phyloP scores from a whole-genome alignment of 2,888 invertebrate genomes.

The Alcis repandata region DNA sequence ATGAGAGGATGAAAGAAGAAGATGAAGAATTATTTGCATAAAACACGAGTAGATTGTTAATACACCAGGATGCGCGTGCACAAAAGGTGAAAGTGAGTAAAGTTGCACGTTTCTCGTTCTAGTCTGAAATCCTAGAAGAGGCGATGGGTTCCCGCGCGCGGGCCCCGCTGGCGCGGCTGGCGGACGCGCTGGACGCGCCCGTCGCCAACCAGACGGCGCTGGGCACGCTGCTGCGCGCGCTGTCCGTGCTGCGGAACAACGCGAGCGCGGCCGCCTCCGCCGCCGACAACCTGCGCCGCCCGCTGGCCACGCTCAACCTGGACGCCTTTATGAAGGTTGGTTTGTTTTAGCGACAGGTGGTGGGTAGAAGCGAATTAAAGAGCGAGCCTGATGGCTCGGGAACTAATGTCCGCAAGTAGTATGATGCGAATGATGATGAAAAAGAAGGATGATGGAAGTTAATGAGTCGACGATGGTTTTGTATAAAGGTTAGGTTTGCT shows the following conservation, averaged over 20 bases:
- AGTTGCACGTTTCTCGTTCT: constrained; percentile 46
- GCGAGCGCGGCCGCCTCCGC: constrained; percentile 91
- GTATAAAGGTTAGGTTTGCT: too few species aligned
- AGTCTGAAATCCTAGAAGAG: constrained; percentile 92
- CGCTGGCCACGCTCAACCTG: constrained; percentile 90
- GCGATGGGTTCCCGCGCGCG: constrained; percentile 91
- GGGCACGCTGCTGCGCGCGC: constrained; percentile 89
- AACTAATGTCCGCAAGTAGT: too few species aligned
- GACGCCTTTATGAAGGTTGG: constrained; percentile 83
- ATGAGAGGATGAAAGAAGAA: too few species aligned
- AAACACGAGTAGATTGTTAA: too few species aligned
- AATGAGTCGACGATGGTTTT: too few species aligned
- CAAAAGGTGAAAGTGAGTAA: neutral
- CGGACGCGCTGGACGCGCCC: constrained; percentile 92
- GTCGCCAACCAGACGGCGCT: constrained; percentile 92
- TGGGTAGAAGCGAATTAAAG: neutral
- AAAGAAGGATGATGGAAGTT: too few species aligned
- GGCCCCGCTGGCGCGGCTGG: constrained; percentile 89
- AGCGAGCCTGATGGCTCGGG: neutral
- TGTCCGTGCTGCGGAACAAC: constrained; percentile 90
- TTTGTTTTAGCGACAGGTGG: neutral
- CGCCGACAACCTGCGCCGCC: constrained; percentile 91
- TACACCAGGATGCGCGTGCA: neutral
- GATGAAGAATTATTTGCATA: too few species aligned
- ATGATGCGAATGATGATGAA: too few species aligned